Evolutionary conservation across 2,797 vertebrate species (phyloP), one percentile per base, ranked within the genome.

Genomic region (Siniperca undulata): DNA sequence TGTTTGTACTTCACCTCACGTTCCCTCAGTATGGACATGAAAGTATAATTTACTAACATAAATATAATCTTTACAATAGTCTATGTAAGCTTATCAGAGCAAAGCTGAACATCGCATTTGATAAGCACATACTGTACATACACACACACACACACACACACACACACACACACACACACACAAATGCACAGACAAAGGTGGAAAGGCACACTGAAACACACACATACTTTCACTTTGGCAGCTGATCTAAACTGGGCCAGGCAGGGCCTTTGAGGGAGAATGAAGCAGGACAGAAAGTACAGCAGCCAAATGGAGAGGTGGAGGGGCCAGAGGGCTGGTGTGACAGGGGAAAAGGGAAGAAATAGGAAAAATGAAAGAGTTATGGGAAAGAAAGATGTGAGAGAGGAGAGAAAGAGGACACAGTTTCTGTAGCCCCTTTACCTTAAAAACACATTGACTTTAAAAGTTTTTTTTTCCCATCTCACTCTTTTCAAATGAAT

Each of bases 231-330:
- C 69, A 74, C 27, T 78, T 73, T 85, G 67, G 68, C 68, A 72
- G 60, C 69, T 84, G 82, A 83, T 84, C 52, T 76, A 83, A 93
- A 92, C 73, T 91, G 82, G 91, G 92, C 83, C 91, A 93, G 81
- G 59, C 80, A 50, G 84, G 60, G 70, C 88, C 89, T 91, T 70
- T 62, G 83, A 91, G 85, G 83, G 72, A 88, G 78, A 89, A 74
- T 0, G 60, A 86, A 89, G 80, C 71, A 82, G 86, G 83, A 91
- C 77, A 89, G 75, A 84, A 88, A 81, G 86, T 80, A 60, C 62
- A 89, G 84, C 82, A 84, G 82, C 86, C 89, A 88, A 86, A 83
- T 77, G 77, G 71, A 81, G 80, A 85, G 83, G 83, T 84, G 87
- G 79, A 86, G 70, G 53, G 62, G 85, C 87, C 81, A 71, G 65